Conservation (phyloP, 2,888 invertebrate species). For the Acanthosepion esculentum region DNA sequence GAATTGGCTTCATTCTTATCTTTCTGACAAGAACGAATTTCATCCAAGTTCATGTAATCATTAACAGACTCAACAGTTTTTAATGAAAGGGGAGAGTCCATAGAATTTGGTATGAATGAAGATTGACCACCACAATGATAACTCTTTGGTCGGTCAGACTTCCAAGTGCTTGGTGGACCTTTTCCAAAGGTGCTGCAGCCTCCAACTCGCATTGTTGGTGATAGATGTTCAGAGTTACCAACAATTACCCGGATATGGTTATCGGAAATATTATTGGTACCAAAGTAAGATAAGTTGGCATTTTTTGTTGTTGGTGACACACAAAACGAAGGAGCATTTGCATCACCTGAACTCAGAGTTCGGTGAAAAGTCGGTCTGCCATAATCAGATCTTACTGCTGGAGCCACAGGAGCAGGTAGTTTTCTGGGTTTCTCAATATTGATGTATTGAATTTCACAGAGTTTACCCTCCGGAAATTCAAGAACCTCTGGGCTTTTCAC, state of each 20-base stretch:
- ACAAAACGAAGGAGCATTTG: not conserved
- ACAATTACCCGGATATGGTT: not conserved
- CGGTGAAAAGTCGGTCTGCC: not conserved
- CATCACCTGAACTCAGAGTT: not conserved
- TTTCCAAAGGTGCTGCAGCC: slow-evolving; percentile 38
- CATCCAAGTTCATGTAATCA: slow-evolving; percentile 38
- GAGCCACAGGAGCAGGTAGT: not conserved
- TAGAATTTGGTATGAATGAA: not conserved
- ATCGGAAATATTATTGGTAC: not conserved
- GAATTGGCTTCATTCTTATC: not conserved
- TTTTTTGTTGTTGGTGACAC: not conserved
- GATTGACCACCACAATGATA: not conserved
- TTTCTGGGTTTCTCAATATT: not conserved
- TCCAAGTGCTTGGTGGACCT: not conserved
- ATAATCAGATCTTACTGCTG: not conserved
- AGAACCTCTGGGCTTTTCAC: not conserved
- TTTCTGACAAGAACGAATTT: not conserved
- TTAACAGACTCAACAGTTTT: not conserved
- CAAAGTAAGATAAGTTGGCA: not conserved
- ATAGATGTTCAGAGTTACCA: not conserved
- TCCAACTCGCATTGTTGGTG: not conserved
- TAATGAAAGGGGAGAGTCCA: not conserved
- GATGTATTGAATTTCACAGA: not conserved
- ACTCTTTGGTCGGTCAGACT: not conserved
- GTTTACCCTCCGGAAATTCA: not conserved